A percentile compares a stretch with the other conserved stretches of the same genome.
Conservation (phyloP, 2,888 invertebrate genomes). For the Chymomyza amoena region DNA sequence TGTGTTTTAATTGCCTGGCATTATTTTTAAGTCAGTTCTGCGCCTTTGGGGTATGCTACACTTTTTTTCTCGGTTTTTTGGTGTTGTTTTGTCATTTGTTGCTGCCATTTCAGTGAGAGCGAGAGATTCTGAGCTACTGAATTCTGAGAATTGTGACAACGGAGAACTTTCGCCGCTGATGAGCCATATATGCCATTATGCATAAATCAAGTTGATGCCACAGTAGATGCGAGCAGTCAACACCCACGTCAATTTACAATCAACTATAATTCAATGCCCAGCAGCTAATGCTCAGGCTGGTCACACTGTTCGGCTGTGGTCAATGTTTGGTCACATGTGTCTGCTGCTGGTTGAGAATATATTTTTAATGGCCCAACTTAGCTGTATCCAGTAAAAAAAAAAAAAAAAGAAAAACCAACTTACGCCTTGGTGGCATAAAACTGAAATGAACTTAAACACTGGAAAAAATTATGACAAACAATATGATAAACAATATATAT, state of each 20-base stretch:
- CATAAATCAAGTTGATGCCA: background rate
- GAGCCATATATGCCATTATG: background rate
- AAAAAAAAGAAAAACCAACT: background rate
- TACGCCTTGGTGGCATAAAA: slow-evolving; percentile 14
- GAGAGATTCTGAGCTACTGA: background rate
- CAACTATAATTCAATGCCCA: slow-evolving; percentile 1
- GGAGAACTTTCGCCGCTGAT: background rate
- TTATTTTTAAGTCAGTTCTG: slow-evolving; percentile 9
- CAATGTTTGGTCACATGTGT: background rate
- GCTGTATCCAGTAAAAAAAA: slow-evolving; percentile 25
- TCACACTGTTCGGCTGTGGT: background rate
- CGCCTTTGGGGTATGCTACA: background rate
- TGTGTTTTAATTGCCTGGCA: slow-evolving; percentile 65
- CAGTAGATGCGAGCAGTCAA: background rate
- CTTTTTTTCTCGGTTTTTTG: slow-evolving; percentile 4
- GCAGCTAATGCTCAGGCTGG: background rate
- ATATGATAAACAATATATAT: background rate
- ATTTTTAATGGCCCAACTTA: slow-evolving; percentile 49
- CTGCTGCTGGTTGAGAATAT: slow-evolving; percentile 22
- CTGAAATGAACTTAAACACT: background rate
- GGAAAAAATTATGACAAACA: too few species aligned
- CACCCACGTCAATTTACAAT: background rate
- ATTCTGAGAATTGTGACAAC: background rate
- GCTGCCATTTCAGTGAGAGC: background rate
- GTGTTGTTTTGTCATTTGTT: background rate